phyloP scores from a whole-genome alignment of 2,888 invertebrate species.

The Entomobrya multifasciata region DNA sequence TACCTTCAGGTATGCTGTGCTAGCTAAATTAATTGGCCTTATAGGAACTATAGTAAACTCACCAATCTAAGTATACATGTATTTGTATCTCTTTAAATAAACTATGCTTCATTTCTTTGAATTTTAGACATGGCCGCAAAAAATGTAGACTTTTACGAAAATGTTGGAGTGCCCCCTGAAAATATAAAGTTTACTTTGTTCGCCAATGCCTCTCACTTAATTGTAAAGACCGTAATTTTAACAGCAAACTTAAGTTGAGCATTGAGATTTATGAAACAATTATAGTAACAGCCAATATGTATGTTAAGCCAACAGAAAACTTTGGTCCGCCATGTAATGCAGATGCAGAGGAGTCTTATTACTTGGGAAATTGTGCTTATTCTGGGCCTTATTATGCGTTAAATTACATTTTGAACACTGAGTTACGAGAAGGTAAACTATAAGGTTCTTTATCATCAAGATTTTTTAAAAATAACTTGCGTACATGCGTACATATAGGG shows the following conservation, averaged over 20 bases:
- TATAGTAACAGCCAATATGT: too few species aligned
- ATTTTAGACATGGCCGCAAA: slow-evolving; percentile 72
- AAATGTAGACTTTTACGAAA: slow-evolving; percentile 74
- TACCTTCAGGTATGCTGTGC: slow-evolving; percentile 73
- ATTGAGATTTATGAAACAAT: too few species aligned
- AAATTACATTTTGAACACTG: slow-evolving; percentile 68
- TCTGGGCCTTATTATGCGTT: slow-evolving; percentile 72
- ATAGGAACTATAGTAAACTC: too few species aligned
- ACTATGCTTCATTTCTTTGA: too few species aligned
- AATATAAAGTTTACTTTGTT: slow-evolving; percentile 64
- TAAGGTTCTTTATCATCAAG: too few species aligned
- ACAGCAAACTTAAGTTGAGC: too few species aligned
- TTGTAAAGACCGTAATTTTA: too few species aligned
- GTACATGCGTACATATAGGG: too few species aligned
- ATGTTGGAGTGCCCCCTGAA: slow-evolving; percentile 52
- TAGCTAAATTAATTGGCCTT: too few species aligned
- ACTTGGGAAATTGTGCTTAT: slow-evolving; percentile 76
- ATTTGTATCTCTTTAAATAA: too few species aligned
- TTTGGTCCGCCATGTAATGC: slow-evolving; percentile 72
- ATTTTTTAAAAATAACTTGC: too few species aligned
- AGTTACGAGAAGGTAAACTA: slow-evolving; percentile 28
- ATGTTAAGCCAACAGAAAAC: slow-evolving; percentile 73
- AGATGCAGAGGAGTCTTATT: slow-evolving; percentile 72
- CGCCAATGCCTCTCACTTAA: slow-evolving; percentile 71
- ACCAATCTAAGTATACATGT: too few species aligned